Base-by-base conservation (phyloP, 2,888 invertebrate species). In the Uropetala carovei region DNA sequence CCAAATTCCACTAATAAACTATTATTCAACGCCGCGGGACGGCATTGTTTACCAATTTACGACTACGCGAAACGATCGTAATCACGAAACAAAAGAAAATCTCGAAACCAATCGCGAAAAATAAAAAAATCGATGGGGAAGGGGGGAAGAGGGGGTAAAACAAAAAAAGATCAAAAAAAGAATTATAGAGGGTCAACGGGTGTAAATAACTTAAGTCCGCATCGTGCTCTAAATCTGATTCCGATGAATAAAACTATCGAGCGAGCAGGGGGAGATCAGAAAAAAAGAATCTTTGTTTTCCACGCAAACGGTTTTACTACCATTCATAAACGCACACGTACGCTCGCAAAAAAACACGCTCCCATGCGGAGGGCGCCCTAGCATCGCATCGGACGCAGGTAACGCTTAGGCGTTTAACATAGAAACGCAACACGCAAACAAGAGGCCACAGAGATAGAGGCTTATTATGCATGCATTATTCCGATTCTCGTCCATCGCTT, bases 401-500 rank as follows among this genome's bases (percentile, higher is more conserved):
- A 75, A 75, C 27, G 68, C 68, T 68, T 22, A 68, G 68, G n/a
- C 18, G 60, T 43, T 43, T 43, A 43, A 43, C 43, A 43, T 43
- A 43, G 43, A 43, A 43, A 18, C 13, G 75, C 75, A 75, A 75
- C 75, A 75, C 75, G 75, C 75, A 27, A 75, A 75, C 22, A 27
- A 22, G 68, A 68, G 27, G 60, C 14, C 14, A 7, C 60, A 60
- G 14, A 60, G 14, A 60, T 18, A 60, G 14, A 60, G 75, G 68
- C 75, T 27, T 75, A 75, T 75, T 75, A 75, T 75, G 75, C 75
- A 75, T 75, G 75, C 14, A 75, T 75, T 75, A 75, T 58, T 58
- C 85, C 58, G 56, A n/a, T 59, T 85, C 59, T 85, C 86, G 68
- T 68, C 14, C 86, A 18, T 16, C 59, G 86, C 86, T 22, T 57